A percentile compares a stretch with the other conserved stretches of the same genome.
Conservation (phyloP, 2,888 invertebrate species). For the Pristionchus exspectatus region DNA sequence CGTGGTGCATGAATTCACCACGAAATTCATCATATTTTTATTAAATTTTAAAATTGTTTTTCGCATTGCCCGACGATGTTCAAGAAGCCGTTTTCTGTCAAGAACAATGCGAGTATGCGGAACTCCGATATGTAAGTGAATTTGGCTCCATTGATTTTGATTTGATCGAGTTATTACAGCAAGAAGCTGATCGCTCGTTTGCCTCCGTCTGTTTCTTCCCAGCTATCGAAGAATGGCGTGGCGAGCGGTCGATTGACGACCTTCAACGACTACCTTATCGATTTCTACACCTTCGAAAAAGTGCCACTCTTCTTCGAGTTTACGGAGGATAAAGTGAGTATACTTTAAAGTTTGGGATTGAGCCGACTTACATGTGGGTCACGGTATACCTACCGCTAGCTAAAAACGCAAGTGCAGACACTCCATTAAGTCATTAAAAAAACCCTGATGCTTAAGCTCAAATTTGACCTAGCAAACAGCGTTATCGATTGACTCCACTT, state of each 20-base stretch:
- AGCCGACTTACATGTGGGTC: not conserved
- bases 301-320: constrained; percentile 73
- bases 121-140: constrained; percentile 73
- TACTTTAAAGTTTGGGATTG: too few species aligned
- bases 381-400: not conserved
- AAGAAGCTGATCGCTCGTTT: constrained; percentile 58
- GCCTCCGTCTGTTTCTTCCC: constrained; percentile 48
- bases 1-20: constrained; percentile 32
- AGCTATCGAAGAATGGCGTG: constrained; percentile 54
- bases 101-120: constrained; percentile 72
- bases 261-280: constrained; percentile 62
- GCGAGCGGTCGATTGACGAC: constrained; percentile 65
- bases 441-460: too few species aligned
- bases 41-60: not conserved
- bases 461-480: too few species aligned
- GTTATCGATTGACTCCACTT: not conserved
- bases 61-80: constrained; percentile 65
- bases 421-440: too few species aligned
- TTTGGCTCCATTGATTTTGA: not conserved
- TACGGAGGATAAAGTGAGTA: constrained; percentile 55
- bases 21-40: not conserved
- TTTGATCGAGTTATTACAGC: constrained; percentile 48
- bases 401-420: not conserved
- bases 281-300: constrained; percentile 71
- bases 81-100: constrained; percentile 71